Evolutionary conservation across 2,888 invertebrate genomes (phyloP), one percentile per base, ranked within the genome.

Genomic region (Lasioglossum villosulum): DNA sequence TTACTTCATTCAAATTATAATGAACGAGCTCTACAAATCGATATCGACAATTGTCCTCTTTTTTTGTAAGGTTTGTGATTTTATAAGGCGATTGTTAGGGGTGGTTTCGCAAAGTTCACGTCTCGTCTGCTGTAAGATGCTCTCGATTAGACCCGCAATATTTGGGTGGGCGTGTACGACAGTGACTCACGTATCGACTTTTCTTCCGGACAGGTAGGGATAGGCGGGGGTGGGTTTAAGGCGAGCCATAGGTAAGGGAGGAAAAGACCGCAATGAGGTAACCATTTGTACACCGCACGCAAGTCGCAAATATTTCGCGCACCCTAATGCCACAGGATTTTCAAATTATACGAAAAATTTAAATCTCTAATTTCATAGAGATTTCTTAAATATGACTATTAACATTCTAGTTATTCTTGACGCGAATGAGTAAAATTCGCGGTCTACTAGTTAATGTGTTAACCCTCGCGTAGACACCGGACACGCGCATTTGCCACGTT

Each of bases 171-270:
- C 85, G 88, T 89, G 84, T 85, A 76, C 84, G 34, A 72, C 81
- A 86, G 84, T 93, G 92, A 93, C 87, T 93, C 93, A 93, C 90
- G 87, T 93, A 93, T 93, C 91, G 93, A 93, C 91, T 93, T 92
- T 93, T 91, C 88, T 90, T 88, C 87, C 76, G 59, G 73, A 71
- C 75, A 82, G 80, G 81, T 85, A 76, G 56, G 75, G 73, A 39
- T 68, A 72, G 72, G 66, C 73, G 63, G 48, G 81, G 81, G 86
- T 88, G 71, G 75, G 72, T 82, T 78, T 75, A 71, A 81, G 80
- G 52, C 74, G 85, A 78, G 45, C 45, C 78, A 72, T 75, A 84
- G 83, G 70, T 82, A 86, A 91, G 90, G 90, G 88, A 87, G 76
- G 87, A 83, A 70, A 70, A 80, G n/a, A 75, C 75, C 34, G 75